A percentile compares a stretch with the other conserved stretches of the same genome.
Conservation (phyloP, 2,888 invertebrate genomes). For the Platycnemis pennipes region DNA sequence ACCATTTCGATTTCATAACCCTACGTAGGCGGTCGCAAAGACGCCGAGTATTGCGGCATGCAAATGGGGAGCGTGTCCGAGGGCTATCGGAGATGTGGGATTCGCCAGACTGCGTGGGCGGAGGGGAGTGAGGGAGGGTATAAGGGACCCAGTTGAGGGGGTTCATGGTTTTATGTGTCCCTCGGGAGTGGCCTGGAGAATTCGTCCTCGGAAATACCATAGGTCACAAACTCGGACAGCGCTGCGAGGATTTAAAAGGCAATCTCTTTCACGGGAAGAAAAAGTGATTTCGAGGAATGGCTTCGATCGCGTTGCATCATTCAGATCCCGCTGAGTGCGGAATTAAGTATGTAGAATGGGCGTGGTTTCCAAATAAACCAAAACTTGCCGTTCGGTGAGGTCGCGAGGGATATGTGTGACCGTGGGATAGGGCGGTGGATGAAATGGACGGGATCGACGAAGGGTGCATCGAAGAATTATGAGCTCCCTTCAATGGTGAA, state of each 20-base stretch:
- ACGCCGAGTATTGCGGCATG: background rate
- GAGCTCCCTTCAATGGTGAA: background rate
- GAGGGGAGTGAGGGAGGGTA: background rate
- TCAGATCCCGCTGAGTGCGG: background rate
- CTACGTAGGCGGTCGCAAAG: background rate
- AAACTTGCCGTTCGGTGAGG: background rate
- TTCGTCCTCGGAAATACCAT: conserved; percentile 22
- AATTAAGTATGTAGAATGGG: background rate
- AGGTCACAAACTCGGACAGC: background rate
- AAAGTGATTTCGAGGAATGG: background rate
- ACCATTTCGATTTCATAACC: conserved; percentile 12
- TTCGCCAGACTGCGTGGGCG: background rate
- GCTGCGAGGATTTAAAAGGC: background rate
- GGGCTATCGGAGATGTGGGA: background rate
- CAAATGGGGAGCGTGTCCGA: conserved; percentile 7
- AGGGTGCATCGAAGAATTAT: background rate
- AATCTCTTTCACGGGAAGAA: background rate
- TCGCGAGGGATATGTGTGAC: no score
- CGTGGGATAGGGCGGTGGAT: background rate
- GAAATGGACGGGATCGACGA: background rate
- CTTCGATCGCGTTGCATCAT: background rate
- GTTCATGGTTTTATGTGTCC: background rate
- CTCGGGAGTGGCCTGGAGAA: background rate
- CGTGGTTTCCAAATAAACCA: background rate
- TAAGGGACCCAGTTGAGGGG: background rate